These are phyloP conservation scores for Pissodes strobi DNA, from an alignment of 1,140 invertebrate species.

Conservation along the genomic window DNA sequence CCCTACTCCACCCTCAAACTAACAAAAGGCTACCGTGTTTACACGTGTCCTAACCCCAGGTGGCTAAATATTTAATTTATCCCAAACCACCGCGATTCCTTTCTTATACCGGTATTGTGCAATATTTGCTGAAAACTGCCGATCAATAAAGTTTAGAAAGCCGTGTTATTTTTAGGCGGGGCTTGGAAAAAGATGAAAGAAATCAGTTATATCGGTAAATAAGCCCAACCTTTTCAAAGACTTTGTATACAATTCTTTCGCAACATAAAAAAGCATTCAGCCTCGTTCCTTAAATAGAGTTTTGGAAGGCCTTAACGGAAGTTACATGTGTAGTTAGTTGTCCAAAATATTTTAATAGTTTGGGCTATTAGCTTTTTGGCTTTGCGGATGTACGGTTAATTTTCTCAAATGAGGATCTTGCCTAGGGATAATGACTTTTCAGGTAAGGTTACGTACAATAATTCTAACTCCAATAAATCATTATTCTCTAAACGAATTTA, in stretches of 20 bases:
- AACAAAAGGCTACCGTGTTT: constrained; percentile 33
- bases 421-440: too few relatives aligned
- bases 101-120: constrained; percentile 13
- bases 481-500: too few relatives aligned
- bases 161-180: constrained; percentile 23
- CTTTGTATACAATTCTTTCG: neutral
- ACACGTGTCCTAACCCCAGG: constrained; percentile 30
- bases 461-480: too few relatives aligned
- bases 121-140: constrained; percentile 2
- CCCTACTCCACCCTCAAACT: neutral
- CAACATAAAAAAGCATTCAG: neutral
- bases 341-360: too few relatives aligned
- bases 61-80: constrained; percentile 32
- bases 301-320: neutral
- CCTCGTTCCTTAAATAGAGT: neutral
- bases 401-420: too few relatives aligned
- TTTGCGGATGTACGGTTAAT: too few relatives aligned
- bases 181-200: neutral
- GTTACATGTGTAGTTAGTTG: too few relatives aligned
- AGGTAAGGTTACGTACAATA: too few relatives aligned
- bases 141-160: constrained; percentile 21
- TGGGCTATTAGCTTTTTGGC: too few relatives aligned
- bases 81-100: constrained; percentile 6
- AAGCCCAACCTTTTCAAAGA: too few relatives aligned
- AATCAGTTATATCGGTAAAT: neutral